phyloP scores from a whole-genome alignment of 2,113 vertebrate species.

The Climacteris rufus region DNA sequence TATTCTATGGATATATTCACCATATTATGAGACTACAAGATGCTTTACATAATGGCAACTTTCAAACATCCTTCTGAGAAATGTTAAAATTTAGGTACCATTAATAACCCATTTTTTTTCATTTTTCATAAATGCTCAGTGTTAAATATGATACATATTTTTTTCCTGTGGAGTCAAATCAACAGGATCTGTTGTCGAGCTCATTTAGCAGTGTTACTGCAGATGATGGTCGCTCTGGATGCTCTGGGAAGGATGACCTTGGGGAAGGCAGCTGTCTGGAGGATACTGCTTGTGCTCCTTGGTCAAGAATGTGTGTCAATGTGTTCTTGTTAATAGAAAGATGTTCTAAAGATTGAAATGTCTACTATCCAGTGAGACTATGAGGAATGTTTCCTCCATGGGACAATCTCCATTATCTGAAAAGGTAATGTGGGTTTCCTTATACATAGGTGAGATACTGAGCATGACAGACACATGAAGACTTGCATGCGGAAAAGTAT shows the following conservation, averaged over 20 bases:
- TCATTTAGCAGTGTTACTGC: slow-evolving; percentile 47
- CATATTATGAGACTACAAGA: slow-evolving; percentile 37
- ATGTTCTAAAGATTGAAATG: background rate
- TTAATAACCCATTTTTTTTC: background rate
- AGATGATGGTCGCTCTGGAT: background rate
- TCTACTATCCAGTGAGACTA: background rate
- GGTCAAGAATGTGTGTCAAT: background rate
- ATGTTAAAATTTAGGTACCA: slow-evolving; percentile 17
- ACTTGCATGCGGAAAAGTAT: background rate
- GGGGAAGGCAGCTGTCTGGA: background rate
- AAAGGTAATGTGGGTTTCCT: background rate
- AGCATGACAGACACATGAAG: background rate
- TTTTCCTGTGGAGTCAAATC: background rate
- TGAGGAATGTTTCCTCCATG: background rate
- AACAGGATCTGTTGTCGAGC: background rate
- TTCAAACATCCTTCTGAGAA: slow-evolving; percentile 44
- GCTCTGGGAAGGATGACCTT: background rate
- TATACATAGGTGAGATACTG: background rate
- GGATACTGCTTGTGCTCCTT: background rate
- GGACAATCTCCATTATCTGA: background rate
- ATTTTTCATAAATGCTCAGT: background rate
- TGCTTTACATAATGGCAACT: slow-evolving; percentile 42
- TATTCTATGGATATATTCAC: slow-evolving; percentile 28
- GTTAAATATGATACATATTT: background rate
- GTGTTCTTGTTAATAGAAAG: background rate